Evolutionary conservation across 1,140 invertebrate genomes (phyloP).

Genomic region (Rhyzopertha dominica): DNA sequence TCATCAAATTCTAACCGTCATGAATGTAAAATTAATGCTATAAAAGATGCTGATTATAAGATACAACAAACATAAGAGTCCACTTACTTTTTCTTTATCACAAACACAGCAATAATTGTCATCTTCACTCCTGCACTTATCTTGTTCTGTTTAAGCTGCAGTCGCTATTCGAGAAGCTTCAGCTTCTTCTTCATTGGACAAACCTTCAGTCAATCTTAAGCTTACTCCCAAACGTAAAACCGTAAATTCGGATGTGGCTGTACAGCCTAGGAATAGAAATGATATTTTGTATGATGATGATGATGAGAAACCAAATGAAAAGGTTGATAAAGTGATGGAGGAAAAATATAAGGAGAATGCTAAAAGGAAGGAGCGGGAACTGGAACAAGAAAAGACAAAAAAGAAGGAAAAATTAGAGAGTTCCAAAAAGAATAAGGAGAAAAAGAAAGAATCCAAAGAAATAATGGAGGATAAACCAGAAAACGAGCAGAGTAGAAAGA

Average conservation of each 20-base stretch:
- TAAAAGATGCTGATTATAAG: no score
- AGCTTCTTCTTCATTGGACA: conserved; percentile 19
- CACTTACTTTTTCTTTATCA: no score
- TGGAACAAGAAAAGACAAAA: conserved; percentile 11
- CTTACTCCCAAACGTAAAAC: conserved; percentile 12
- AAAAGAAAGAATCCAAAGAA: conserved; percentile 6
- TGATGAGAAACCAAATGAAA: conserved; percentile 48
- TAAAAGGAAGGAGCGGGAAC: conserved; percentile 17
- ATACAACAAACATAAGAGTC: no score
- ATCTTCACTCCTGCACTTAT: no score
- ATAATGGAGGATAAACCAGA: neutral
- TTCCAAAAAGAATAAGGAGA: conserved; percentile 7
- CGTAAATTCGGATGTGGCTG: conserved; percentile 8
- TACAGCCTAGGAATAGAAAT: conserved; percentile 39
- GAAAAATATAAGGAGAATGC: conserved; percentile 44
- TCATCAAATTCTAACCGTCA: no score
- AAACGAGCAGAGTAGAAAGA: conserved; percentile 8
- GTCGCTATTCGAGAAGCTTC: conserved; percentile 43
- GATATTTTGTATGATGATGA: conserved; percentile 51
- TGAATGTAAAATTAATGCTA: no score
- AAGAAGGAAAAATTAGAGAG: conserved; percentile 11
- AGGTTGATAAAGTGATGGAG: conserved; percentile 51
- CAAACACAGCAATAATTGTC: no score
- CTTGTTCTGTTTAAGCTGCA: conserved; percentile 36
- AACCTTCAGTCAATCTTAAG: conserved; percentile 25